A percentile compares a stretch with the other conserved stretches of the same genome.
phyloP scores from a whole-genome alignment of 2,888 invertebrate species.

The Patella ulyssiponensis region DNA sequence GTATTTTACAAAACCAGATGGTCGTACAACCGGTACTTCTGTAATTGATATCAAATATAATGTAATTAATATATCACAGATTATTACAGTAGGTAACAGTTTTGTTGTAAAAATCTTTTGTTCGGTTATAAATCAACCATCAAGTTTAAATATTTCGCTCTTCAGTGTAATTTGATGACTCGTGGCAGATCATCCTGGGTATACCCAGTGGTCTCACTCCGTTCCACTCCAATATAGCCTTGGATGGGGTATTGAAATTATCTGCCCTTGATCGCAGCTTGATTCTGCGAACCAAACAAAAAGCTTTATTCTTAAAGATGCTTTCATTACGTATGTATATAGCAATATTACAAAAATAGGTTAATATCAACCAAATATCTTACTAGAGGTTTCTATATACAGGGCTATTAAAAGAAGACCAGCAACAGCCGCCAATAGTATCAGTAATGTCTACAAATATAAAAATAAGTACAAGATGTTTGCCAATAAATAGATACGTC shows the following conservation, averaged over 20 bases:
- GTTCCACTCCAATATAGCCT: too few species aligned
- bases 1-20: conserved; percentile 16
- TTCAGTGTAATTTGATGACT: too few species aligned
- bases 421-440: conserved; percentile 16
- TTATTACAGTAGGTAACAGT: too few species aligned
- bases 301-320: too few species aligned
- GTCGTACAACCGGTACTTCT: not conserved
- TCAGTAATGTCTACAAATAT: conserved; percentile 24
- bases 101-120: too few species aligned
- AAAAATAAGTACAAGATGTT: not conserved
- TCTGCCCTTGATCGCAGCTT: too few species aligned
- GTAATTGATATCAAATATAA: not conserved
- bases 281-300: too few species aligned
- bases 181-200: too few species aligned
- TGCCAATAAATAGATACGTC: not conserved
- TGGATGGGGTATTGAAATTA: too few species aligned
- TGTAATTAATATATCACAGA: not conserved
- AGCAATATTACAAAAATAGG: not conserved
- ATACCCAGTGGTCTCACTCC: too few species aligned
- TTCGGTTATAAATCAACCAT: too few species aligned
- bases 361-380: not conserved
- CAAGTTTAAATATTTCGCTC: too few species aligned
- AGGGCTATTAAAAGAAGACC: conserved; percentile 26
- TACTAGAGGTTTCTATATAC: conserved; percentile 34
- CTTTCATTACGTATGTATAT: not conserved